Conservation (phyloP, 2,888 invertebrate species). For the Platypus cylindrus region DNA sequence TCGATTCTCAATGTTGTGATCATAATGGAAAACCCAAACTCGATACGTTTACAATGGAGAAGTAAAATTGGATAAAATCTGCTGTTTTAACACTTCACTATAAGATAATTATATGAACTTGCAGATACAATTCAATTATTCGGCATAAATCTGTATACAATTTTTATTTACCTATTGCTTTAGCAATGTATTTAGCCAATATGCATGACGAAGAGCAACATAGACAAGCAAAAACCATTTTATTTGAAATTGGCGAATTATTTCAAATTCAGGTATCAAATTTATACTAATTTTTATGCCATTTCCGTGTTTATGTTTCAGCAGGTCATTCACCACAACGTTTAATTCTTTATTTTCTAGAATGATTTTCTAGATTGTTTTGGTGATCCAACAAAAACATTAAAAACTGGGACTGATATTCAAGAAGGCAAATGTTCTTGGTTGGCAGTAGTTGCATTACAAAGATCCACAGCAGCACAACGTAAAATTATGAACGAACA, state of each 20-base stretch:
- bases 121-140: constrained; percentile 67
- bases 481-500: constrained; percentile 57
- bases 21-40: constrained; percentile 45
- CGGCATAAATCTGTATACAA: constrained; percentile 88
- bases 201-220: constrained; percentile 64
- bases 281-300: no score
- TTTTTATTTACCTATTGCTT: constrained; percentile 78
- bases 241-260: constrained; percentile 85
- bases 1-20: constrained; percentile 61
- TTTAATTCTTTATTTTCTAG: constrained; percentile 33
- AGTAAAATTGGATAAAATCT: no score
- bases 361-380: constrained; percentile 86
- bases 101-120: no score
- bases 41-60: constrained; percentile 67
- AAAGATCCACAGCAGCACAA: constrained; percentile 58
- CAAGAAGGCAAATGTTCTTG: constrained; percentile 92
- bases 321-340: no score
- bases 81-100: no score
- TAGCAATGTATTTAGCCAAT: constrained; percentile 77
- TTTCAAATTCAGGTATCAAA: constrained; percentile 76
- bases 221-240: constrained; percentile 68
- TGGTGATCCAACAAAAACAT: constrained; percentile 70
- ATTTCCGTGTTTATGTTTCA: no score
- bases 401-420: constrained; percentile 85
- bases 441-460: constrained; percentile 78